Conservation (phyloP, 2,113 vertebrate species). For the Galeopterus variegatus region DNA sequence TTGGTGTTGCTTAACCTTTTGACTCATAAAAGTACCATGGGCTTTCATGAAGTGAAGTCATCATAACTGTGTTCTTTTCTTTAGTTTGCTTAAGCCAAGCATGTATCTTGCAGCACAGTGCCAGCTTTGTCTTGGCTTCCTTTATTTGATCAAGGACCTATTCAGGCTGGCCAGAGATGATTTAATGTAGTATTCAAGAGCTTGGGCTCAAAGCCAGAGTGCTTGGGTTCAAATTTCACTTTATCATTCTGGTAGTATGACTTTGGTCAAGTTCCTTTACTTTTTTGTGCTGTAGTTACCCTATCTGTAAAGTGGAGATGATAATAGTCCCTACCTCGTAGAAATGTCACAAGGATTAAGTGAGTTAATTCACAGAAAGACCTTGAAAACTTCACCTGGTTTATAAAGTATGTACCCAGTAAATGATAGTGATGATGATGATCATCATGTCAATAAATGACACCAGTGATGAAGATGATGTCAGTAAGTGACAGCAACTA, state of each 20-base stretch:
- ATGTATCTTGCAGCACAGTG: background rate
- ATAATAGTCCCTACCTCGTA: background rate
- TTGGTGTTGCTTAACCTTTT: slow-evolving; percentile 13
- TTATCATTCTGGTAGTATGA: background rate
- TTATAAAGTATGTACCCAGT: background rate
- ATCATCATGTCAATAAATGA: background rate
- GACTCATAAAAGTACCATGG: background rate
- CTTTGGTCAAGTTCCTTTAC: background rate
- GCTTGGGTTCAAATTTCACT: background rate
- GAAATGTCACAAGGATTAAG: background rate
- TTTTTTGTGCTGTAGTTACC: background rate
- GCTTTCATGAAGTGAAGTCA: slow-evolving; percentile 22
- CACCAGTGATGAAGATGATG: too few relatives aligned
- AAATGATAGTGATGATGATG: background rate
- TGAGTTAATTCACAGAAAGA: slow-evolving; percentile 14
- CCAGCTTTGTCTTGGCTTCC: background rate
- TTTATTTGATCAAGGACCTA: background rate
- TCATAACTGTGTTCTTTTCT: background rate
- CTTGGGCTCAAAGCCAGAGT: background rate
- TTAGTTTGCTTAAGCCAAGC: background rate
- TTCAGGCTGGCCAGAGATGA: background rate
- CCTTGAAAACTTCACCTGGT: background rate
- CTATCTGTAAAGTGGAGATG: background rate
- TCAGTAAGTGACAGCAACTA: too few relatives aligned
- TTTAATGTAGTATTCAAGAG: background rate